Evolutionary conservation across 2,797 vertebrate genomes (phyloP), one percentile per base, ranked within the genome.

Genomic region (Diceros bicornis): DNA sequence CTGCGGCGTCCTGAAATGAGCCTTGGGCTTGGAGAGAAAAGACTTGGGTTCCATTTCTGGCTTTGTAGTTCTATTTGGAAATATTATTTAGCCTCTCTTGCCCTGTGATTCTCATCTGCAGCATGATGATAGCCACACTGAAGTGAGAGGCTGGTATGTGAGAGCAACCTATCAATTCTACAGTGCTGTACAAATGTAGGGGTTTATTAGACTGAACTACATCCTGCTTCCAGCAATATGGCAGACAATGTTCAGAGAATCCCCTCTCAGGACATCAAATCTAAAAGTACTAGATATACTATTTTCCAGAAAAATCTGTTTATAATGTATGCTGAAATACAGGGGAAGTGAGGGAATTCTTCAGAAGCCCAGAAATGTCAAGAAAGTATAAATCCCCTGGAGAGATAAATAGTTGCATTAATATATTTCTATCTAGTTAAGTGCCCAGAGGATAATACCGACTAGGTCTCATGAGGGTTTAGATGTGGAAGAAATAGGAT

Each of bases 281-380:
- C 50, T 66, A 21, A 90, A 55, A 96, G 32, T 50, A 8, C 57
- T 29, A 16, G 12, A 25, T 79, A 25, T 69, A 74, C 44, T n/a
- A 61, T 66, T 69, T 83, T n/a, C 32, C 4, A 29, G 16, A 64
- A 64, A 59, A 62, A 81, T 64, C 61, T 85, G 62, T 93, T 62
- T 69, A 64, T 89, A 75, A 37, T 74, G 27, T 66, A 29, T 44
- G 66, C 55, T 57, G 64, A 84, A 14, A 50, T 81, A 27, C 83
- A 82, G 17, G 34, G 59, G 41, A 64, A 74, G 8, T 69, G 29
- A 77, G 37, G n/a, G 21, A 29, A 68, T 90, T 92, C 66, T 77
- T 95, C 27, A n/a, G 13, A 89, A 59, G 68, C 21, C 14, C 50
- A 83, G 68, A 92, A 95, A 89, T 78, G 95, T 69, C 72, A 90